phyloP scores from a whole-genome alignment of 2,797 vertebrate genomes.

The Bufotes viridis region DNA sequence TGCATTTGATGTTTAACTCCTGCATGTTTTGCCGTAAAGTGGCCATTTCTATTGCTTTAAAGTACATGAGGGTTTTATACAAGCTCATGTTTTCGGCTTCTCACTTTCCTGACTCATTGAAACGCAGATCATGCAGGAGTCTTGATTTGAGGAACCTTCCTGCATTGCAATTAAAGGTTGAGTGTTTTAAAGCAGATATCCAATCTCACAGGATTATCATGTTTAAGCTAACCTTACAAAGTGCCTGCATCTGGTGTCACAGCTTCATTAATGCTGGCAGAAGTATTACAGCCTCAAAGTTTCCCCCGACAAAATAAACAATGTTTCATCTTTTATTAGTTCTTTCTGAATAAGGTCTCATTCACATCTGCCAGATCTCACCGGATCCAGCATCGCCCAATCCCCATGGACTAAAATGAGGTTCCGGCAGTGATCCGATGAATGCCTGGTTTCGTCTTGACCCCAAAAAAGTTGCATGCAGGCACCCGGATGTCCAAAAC shows the following conservation, averaged over 20 bases:
- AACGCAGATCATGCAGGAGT: constrained; percentile 27
- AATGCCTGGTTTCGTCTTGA: no score
- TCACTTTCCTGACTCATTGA: constrained; percentile 21
- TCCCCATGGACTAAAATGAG: no score
- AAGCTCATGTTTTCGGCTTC: neutral
- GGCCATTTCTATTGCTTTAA: neutral
- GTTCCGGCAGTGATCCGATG: no score
- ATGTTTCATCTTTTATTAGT: neutral
- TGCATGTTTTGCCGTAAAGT: neutral
- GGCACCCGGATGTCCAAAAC: no score
- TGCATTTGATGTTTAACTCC: constrained; percentile 1
- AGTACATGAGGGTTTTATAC: neutral
- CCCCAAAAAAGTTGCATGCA: no score
- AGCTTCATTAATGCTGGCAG: constrained; percentile 30
- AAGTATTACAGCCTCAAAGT: constrained; percentile 16
- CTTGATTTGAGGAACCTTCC: constrained; percentile 45
- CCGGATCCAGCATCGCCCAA: no score
- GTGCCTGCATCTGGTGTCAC: constrained; percentile 35
- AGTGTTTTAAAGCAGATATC: constrained; percentile 54
- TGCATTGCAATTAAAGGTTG: constrained; percentile 49
- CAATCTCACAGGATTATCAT: constrained; percentile 49
- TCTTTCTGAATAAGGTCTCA: neutral
- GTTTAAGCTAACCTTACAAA: constrained; percentile 37
- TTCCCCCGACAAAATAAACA: neutral
- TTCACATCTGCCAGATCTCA: no score